Evolutionary conservation across 2,113 vertebrate genomes (phyloP).

Genomic region (Gambusia affinis): DNA sequence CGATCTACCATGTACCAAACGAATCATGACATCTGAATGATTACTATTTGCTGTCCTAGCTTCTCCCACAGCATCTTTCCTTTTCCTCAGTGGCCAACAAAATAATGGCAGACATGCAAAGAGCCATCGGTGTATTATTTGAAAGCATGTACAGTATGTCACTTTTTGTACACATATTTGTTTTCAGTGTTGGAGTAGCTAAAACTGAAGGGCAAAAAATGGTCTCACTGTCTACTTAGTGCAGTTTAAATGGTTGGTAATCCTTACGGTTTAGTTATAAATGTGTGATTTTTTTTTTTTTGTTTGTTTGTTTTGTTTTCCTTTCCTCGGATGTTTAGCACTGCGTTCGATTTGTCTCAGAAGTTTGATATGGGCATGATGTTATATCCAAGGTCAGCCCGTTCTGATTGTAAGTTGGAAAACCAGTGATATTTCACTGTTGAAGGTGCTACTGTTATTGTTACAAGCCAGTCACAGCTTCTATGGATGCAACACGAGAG

Average conservation of each 20-base stretch:
- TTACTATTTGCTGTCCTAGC: not conserved
- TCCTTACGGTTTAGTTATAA: constrained; percentile 14
- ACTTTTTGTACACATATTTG: constrained; percentile 6
- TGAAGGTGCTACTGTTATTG: not conserved
- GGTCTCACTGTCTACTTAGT: not conserved
- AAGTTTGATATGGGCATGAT: not conserved
- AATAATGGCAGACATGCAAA: not conserved
- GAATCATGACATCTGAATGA: constrained; percentile 12
- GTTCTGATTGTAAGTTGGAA: not conserved
- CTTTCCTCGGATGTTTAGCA: not conserved
- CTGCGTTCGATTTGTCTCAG: not conserved
- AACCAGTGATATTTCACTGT: not conserved
- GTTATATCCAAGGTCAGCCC: not conserved
- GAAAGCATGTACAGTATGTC: not conserved
- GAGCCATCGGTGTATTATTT: constrained; percentile 13
- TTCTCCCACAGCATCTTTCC: not conserved
- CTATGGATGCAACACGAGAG: not conserved
- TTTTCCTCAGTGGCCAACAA: not conserved
- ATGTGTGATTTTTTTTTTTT: constrained; percentile 20
- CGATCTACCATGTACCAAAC: not conserved
- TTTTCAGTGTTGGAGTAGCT: not conserved
- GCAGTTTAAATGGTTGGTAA: constrained; percentile 21
- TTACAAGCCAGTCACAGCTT: not conserved
- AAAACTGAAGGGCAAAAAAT: constrained; percentile 24
- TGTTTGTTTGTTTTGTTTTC: no score